Evolutionary conservation across 2,113 vertebrate species (phyloP), one percentile per base, ranked within the genome.

Genomic region (Cyanoramphus novaezelandiae): DNA sequence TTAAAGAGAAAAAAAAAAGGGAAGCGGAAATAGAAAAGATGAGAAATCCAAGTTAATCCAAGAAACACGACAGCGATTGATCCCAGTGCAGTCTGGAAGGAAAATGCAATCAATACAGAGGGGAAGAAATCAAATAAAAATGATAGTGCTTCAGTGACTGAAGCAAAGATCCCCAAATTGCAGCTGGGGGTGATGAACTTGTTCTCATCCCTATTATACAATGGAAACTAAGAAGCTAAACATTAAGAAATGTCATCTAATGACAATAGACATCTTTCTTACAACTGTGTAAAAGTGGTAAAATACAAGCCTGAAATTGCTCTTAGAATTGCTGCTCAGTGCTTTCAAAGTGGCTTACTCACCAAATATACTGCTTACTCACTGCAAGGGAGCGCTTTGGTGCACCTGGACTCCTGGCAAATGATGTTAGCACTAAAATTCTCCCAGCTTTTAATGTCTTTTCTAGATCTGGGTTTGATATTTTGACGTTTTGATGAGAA

Each of bases 21-120:
- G 72, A 96, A 79, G 79, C 2, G 31, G 80, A 95, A 90, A 75
- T 33, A 88, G 84, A 90, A 89, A 90, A 90, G 8, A 80, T 90
- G 85, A 94, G 86, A 92, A 96, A 94, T 92, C 82, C 76, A 92
- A 90, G 85, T 90, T 93, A 93, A 94, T 86, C 86, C 88, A 96
- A 90, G 95, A 96, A 94, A 83, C 7, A 4, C 0, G 0, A 81
- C 39, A 83, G 65, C 60, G 67, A 80, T 77, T 78, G 88, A 88
- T 90, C 59, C 85, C 39, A 49, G 37, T 50, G 64, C 71, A 86
- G 60, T 39, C 76, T 94, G 82, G 79, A 92, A 92, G 50, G 60
- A 75, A 94, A 96, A 88, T 12, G 41, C 21, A 90, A 68, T 93
- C 77, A 1, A 94, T 90, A 83, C 11, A 35, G 44, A 78, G 76